phyloP scores from a whole-genome alignment of 2,888 invertebrate genomes.

The Bruchidius siliquastri region DNA sequence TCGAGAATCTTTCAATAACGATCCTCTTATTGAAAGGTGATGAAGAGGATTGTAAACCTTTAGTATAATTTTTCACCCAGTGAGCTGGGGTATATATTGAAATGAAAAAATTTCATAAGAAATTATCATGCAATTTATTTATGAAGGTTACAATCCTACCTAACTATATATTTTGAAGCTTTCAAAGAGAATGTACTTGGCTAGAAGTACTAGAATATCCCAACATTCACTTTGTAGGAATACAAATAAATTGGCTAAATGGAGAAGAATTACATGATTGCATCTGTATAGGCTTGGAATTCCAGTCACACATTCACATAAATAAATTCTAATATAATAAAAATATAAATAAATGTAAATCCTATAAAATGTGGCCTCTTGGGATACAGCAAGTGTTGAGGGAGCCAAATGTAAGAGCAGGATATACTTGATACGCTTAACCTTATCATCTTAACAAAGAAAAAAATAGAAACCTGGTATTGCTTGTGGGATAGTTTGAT shows the following conservation, averaged over 20 bases:
- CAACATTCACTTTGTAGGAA: not conserved
- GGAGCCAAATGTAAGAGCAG: not conserved
- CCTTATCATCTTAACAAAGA: not conserved
- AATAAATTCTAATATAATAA: not conserved
- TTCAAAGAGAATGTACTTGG: not conserved
- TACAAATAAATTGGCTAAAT: not conserved
- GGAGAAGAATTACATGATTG: not conserved
- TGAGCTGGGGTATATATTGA: no score
- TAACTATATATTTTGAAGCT: not conserved
- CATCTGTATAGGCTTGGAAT: not conserved
- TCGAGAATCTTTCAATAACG: not conserved
- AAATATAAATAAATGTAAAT: not conserved
- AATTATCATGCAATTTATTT: not conserved
- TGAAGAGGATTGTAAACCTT: no score
- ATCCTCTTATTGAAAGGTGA: no score
- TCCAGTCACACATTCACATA: not conserved
- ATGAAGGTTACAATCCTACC: not conserved
- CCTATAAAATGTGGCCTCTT: not conserved
- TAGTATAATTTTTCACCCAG: no score
- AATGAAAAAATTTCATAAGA: no score
- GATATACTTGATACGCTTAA: not conserved
- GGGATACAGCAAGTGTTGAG: not conserved
- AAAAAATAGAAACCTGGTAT: not conserved
- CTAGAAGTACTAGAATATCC: not conserved
- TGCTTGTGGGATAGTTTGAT: not conserved